phyloP scores from a whole-genome alignment of 1,140 invertebrate genomes.

The Chlorops oryzae region DNA sequence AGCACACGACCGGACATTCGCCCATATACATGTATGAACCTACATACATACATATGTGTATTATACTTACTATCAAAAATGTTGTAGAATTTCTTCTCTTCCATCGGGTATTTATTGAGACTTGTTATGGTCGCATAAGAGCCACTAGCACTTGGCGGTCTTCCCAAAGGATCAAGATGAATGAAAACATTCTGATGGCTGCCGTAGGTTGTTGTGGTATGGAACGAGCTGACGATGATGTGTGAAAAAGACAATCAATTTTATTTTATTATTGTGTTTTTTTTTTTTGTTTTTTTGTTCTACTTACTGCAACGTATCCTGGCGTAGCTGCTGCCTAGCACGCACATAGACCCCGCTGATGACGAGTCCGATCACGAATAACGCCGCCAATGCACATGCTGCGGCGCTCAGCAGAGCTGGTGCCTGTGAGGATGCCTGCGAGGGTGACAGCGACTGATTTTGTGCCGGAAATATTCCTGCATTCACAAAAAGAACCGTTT shows the following conservation, averaged over 20 bases:
- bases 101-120: slow-evolving; percentile 58
- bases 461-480: slow-evolving; percentile 41
- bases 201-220: slow-evolving; percentile 60
- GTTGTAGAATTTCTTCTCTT: slow-evolving; percentile 39
- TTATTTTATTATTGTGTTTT: no score
- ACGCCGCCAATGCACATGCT: slow-evolving; percentile 70
- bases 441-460: slow-evolving; percentile 43
- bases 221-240: no score
- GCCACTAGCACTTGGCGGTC: slow-evolving; percentile 65
- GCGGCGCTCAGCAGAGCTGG: slow-evolving; percentile 54
- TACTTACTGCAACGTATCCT: slow-evolving; percentile 71
- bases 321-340: slow-evolving; percentile 67
- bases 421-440: slow-evolving; percentile 42
- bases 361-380: slow-evolving; percentile 63
- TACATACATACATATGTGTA: no score
- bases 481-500: no score
- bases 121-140: slow-evolving; percentile 75
- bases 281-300: no score
- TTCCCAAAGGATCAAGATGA: slow-evolving; percentile 57
- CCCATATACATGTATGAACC: no score
- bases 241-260: no score
- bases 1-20: no score
- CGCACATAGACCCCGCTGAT: slow-evolving; percentile 70
- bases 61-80: slow-evolving; percentile 42
- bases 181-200: slow-evolving; percentile 65